Conservation (phyloP, 2,797 vertebrate genomes). For the Pangasius djambal region DNA sequence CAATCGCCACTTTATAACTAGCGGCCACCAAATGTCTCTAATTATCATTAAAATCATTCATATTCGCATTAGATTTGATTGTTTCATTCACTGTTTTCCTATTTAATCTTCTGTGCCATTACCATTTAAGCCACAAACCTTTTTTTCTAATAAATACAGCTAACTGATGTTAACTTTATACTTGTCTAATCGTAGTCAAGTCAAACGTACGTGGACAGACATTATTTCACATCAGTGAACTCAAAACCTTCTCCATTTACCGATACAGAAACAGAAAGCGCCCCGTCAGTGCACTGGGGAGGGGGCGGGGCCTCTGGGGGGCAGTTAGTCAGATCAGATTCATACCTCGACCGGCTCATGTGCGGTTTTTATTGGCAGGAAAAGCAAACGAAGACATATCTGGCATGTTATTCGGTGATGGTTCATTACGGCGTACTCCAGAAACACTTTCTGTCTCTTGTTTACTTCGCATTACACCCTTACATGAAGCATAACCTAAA, state of each 20-base stretch:
- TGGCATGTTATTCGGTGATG: neutral
- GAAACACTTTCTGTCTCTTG: neutral
- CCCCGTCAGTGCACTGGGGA: neutral
- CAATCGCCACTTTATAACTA: too few species aligned
- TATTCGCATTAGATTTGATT: neutral
- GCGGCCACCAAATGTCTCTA: too few species aligned
- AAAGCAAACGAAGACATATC: too few species aligned
- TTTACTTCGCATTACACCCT: neutral
- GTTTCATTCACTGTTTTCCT: neutral
- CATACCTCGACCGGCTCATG: neutral
- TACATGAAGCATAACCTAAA: neutral
- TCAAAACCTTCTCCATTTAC: neutral
- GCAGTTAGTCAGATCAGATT: neutral
- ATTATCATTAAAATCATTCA: too few species aligned
- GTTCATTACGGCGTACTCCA: neutral
- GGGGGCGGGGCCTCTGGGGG: too few species aligned
- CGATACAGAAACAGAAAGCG: neutral
- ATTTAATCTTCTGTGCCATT: neutral
- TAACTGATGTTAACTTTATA: too few species aligned
- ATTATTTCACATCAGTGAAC: neutral
- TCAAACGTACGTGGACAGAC: too few species aligned
- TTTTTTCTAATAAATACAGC: neutral
- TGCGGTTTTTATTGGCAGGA: too few species aligned
- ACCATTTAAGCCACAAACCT: neutral
- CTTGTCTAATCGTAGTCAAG: too few species aligned